These are phyloP conservation scores for Toxotes jaculatrix DNA, from an alignment of 2,113 vertebrate genomes.

Conservation along the genomic window DNA sequence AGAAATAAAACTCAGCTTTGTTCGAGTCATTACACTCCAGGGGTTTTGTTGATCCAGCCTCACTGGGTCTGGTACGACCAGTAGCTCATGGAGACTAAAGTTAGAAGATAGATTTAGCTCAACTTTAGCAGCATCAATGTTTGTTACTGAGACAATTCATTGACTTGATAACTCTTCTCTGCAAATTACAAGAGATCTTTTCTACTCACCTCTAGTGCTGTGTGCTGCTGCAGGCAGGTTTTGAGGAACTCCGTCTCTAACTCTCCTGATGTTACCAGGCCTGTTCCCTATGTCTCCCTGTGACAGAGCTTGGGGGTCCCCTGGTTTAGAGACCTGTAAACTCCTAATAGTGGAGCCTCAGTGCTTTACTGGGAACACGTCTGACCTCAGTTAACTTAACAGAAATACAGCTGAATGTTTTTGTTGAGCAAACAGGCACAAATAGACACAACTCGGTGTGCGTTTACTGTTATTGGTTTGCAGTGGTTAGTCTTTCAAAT, in stretches of 20 bases:
- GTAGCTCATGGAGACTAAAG: not conserved
- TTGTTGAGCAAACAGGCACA: conserved; percentile 62
- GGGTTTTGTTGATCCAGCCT: not conserved
- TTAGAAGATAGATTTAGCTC: not conserved
- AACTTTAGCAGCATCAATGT: not conserved
- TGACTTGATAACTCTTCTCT: not conserved
- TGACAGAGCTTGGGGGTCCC: not conserved
- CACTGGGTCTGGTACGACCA: not conserved
- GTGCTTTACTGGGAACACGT: conserved; percentile 51
- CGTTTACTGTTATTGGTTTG: not conserved
- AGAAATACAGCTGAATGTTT: conserved; percentile 60
- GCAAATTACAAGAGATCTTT: not conserved
- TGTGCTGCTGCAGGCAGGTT: not conserved
- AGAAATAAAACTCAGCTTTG: not conserved
- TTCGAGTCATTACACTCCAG: not conserved
- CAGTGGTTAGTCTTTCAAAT: not conserved
- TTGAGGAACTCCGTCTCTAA: not conserved
- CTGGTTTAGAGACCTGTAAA: conserved; percentile 38
- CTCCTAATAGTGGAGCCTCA: conserved; percentile 52
- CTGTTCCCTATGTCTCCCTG: not conserved
- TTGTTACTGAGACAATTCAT: not conserved
- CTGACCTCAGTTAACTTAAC: conserved; percentile 63
- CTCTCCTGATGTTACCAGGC: not conserved
- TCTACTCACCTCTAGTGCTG: not conserved
- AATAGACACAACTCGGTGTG: conserved; percentile 40